These are phyloP conservation scores for Charina bottae DNA, from an alignment of 2,113 vertebrate species.

Conservation along the genomic window DNA sequence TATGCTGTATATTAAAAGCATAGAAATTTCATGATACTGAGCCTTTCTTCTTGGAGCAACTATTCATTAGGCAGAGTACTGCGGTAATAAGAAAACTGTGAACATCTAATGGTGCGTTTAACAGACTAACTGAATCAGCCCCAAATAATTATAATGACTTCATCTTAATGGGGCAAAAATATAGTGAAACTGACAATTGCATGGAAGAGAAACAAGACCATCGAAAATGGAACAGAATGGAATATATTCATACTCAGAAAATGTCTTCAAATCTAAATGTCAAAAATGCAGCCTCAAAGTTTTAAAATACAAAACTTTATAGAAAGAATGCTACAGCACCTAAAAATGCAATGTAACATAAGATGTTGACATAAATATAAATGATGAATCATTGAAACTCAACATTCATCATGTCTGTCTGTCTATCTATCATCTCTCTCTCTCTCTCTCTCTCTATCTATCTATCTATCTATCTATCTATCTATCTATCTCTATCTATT, in stretches of 20 bases:
- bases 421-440: too few relatives aligned
- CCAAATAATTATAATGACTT: neutral
- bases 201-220: neutral
- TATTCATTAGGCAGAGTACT: neutral
- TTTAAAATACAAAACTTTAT: neutral
- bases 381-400: neutral
- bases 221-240: neutral
- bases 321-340: neutral
- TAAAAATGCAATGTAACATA: neutral
- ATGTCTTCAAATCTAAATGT: neutral
- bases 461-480: neutral
- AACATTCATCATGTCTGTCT: neutral
- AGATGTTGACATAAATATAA: neutral
- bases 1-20: neutral
- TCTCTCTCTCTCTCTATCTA: too few relatives aligned
- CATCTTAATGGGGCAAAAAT: neutral
- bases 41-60: neutral
- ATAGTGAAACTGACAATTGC: neutral
- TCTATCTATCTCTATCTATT: too few relatives aligned
- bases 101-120: neutral
- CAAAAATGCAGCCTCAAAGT: neutral
- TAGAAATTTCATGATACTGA: neutral
- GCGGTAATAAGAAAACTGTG: neutral
- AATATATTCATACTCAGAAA: neutral
- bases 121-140: neutral